Percentiles rank a stretch among this genome's conserved stretches.
Conservation (phyloP, 2,888 invertebrate genomes). For the Thera obeliscata region DNA sequence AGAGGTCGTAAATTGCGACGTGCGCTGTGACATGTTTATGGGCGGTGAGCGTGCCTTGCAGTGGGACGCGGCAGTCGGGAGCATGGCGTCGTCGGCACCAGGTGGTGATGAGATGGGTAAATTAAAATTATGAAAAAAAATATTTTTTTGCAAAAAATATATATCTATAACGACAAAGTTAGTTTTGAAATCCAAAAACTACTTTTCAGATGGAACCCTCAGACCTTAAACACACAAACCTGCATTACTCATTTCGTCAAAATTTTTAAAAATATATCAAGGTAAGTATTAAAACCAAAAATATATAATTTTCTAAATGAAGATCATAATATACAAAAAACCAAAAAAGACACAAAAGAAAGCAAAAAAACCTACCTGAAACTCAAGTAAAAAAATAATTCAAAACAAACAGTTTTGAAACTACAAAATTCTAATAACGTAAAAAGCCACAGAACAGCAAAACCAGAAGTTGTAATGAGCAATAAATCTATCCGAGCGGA, state of each 20-base stretch:
- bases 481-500: constrained; percentile 62
- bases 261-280: too few relatives aligned
- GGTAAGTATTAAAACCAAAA: too few relatives aligned
- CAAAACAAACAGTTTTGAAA: neutral
- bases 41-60: constrained; percentile 77
- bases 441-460: constrained; percentile 34
- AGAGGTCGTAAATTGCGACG: constrained; percentile 82
- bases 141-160: neutral
- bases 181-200: neutral
- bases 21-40: constrained; percentile 83
- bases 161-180: neutral
- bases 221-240: too few relatives aligned
- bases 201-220: too few relatives aligned
- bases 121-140: constrained; percentile 1
- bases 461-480: constrained; percentile 52
- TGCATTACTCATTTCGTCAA: too few relatives aligned
- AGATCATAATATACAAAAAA: too few relatives aligned
- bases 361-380: too few relatives aligned
- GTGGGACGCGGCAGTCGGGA: constrained; percentile 78
- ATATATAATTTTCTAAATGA: too few relatives aligned
- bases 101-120: constrained; percentile 40
- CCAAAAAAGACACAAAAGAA: too few relatives aligned
- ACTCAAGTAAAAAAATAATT: neutral
- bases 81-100: constrained; percentile 69
- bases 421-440: neutral